Base-by-base conservation (phyloP, 2,888 invertebrate species). In the Drosophila anceps region DNA sequence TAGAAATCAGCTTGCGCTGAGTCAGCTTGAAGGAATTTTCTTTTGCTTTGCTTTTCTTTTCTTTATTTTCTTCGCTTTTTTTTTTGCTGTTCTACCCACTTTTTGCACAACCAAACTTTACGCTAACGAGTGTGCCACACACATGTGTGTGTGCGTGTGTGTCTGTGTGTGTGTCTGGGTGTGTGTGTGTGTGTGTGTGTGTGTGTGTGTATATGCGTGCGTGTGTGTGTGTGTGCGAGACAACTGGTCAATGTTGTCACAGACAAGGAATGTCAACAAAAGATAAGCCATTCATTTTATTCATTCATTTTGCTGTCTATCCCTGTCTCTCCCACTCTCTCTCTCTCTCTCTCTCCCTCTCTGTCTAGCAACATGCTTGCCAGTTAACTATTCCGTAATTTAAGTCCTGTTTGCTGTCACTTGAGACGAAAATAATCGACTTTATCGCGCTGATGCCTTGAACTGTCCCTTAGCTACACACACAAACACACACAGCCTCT, bases 231-330 rank as follows among this genome's bases (percentile, higher is more conserved):
- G 65, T 60, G 62, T 60, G 57, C 46, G 77, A 73, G 76, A 84
- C 75, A 73, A 88, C 86, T 85, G 90, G 90, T 90, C 86, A 90
- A 90, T 88, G 90, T 90, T 86, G 88, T 88, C 81, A 73, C 86
- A 90, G 88, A 90, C 86, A 53, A 41, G 62, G 90, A 85, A 86
- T 86, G 90, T 90, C 90, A 86, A 86, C 90, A 90, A 81, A 88
- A 88, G 86, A 86, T 90, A 86, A 90, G 86, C 90, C 86, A 86
- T 90, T 90, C 90, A 88, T 85, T 85, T 85, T 82, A 88, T 86
- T 88, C 90, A 88, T 90, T 85, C 86, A 75, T 85, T 88, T 85
- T 88, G 39, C 62, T 71, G 53, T 27, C 71, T 54, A 39, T 39
- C 39, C 27, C 54, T 27, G 27, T 55, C 58, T 29, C 9, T 8